phyloP scores from a whole-genome alignment of 2,888 invertebrate species.

The Tortrix viridana region DNA sequence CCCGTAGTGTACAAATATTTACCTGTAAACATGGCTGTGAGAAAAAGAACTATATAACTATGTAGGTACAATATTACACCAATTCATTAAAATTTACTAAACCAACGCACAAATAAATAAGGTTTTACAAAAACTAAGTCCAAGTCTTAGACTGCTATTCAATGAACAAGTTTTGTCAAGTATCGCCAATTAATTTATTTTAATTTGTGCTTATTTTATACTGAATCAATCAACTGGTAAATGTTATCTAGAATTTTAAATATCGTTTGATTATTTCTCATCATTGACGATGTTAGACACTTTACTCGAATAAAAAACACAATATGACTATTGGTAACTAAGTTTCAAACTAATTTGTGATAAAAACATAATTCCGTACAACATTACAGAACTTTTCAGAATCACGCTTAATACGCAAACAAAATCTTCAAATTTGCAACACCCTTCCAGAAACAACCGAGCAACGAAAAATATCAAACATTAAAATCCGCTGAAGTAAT shows the following conservation, averaged over 20 bases:
- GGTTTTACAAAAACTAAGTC: slow-evolving; percentile 16
- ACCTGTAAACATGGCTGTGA: too few species aligned
- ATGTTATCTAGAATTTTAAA: background rate
- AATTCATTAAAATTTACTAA: slow-evolving; percentile 19
- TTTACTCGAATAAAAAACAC: too few species aligned
- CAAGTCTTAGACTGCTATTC: slow-evolving; percentile 11
- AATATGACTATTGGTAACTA: too few species aligned
- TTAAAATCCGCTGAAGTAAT: slow-evolving; percentile 50
- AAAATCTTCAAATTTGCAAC: background rate
- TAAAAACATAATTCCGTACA: too few species aligned
- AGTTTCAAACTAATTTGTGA: too few species aligned
- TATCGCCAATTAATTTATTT: slow-evolving; percentile 24
- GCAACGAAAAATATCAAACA: slow-evolving; percentile 47
- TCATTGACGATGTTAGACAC: background rate
- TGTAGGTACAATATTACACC: background rate
- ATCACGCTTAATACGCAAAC: slow-evolving; percentile 1
- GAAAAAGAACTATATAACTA: too few species aligned
- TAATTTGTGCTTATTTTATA: slow-evolving; percentile 19
- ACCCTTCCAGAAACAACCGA: slow-evolving; percentile 43
- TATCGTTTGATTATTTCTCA: background rate
- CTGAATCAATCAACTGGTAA: slow-evolving; percentile 8
- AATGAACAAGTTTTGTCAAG: slow-evolving; percentile 14
- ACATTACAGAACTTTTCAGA: too few species aligned
- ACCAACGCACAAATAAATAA: slow-evolving; percentile 17
- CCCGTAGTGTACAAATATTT: too few species aligned